Base-by-base conservation (phyloP, 2,888 invertebrate genomes). In the Drosophila vallismaia region DNA sequence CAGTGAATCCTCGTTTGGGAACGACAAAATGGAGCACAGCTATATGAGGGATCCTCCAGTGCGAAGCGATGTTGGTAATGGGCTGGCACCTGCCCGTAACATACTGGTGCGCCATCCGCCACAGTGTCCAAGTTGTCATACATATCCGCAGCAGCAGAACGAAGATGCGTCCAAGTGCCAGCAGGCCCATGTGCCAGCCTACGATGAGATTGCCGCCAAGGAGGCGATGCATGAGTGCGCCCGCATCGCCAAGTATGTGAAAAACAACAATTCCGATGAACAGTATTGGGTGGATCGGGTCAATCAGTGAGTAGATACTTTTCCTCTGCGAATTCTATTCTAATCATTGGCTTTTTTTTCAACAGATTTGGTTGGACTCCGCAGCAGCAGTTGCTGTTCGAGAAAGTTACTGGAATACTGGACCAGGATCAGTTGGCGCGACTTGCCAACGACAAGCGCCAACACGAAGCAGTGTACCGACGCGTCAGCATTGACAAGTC, bases 191-290 rank as follows among this genome's bases (percentile, higher is more conserved):
- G 87, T 91, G 62, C 93, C 93, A 1, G 92, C 93, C 2, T 94
- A 94, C 82, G 95, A 95, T 91, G 91, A 93, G 44, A 90, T 89
- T 4, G 94, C 94, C 76, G 94, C 94, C 1, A 93, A 93, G 51
- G 92, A 92, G 71, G 84, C 94, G n/a, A 95, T 96, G 95, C 94
- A 94, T 56, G 95, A 96, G 86, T 94, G 95, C 88, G 94, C 94
- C 68, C 93, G 93, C 33, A 93, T 95, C 75, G 94, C 95, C 0
- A 93, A 92, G 71, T 93, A 93, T 88, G 93, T 94, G 0, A 93
- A 94, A 71, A 92, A 93, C 36, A 93, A 92, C 42, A 93, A 93
- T 64, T 54, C 89, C 0, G 92, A 92, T 49, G 92, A 93, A 46
- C 92, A 93, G 44, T 94, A 95, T 84, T 96, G 95, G 95, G 95